These are phyloP conservation scores for Pogonomyrmex barbatus DNA, from an alignment of 1,140 invertebrate species.

Conservation along the genomic window DNA sequence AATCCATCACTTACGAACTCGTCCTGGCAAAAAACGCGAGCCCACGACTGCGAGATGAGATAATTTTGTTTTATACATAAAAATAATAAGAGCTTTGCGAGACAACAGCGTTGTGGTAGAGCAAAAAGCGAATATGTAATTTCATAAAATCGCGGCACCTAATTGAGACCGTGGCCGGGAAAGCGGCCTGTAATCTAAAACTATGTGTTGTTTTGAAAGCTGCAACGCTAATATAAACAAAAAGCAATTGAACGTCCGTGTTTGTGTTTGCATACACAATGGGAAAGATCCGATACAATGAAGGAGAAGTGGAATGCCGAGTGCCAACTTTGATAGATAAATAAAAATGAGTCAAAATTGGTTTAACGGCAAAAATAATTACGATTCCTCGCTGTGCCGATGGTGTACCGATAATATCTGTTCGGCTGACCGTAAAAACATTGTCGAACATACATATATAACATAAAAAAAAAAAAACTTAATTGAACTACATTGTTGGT, in stretches of 20 bases:
- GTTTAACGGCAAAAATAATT: slow-evolving; percentile 27
- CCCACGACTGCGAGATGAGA: slow-evolving; percentile 39
- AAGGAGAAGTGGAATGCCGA: not conserved
- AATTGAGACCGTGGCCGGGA: not conserved
- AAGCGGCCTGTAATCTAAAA: slow-evolving; percentile 5
- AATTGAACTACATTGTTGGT: slow-evolving; percentile 34
- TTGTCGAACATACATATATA: slow-evolving; percentile 29
- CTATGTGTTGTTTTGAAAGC: slow-evolving; percentile 20
- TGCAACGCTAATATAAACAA: not conserved
- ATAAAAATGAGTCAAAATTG: slow-evolving; percentile 30
- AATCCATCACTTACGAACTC: slow-evolving; percentile 60
- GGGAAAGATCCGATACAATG: not conserved
- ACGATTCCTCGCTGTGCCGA: not conserved
- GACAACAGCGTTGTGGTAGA: slow-evolving; percentile 2
- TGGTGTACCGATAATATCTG: not conserved
- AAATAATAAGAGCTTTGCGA: slow-evolving; percentile 26
- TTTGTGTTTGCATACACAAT: slow-evolving; percentile 24
- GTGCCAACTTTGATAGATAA: slow-evolving; percentile 27
- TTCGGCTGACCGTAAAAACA: slow-evolving; percentile 43
- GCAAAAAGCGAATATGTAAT: slow-evolving; percentile 33
- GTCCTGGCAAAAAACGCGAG: slow-evolving; percentile 24
- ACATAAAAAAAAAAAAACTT: slow-evolving; percentile 45
- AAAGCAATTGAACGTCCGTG: slow-evolving; percentile 25
- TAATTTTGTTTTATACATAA: slow-evolving; percentile 31
- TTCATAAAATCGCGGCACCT: slow-evolving; percentile 28